phyloP scores from a whole-genome alignment of 2,888 invertebrate species.

The Pammene aurita region DNA sequence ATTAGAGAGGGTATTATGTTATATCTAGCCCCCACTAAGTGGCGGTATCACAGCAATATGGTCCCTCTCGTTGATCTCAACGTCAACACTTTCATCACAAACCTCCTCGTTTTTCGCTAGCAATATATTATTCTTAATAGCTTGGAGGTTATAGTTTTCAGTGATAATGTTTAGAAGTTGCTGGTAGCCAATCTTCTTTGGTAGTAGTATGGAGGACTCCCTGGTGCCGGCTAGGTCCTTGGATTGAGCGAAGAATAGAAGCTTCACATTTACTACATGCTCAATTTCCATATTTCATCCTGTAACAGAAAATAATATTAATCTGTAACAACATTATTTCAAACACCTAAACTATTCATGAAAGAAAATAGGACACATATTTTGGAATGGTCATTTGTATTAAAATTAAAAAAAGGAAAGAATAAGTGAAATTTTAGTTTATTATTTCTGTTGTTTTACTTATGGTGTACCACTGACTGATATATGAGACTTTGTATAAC shows the following conservation, averaged over 20 bases:
- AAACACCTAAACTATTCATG: no score
- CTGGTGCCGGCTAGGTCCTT: conserved; percentile 89
- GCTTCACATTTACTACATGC: conserved; percentile 81
- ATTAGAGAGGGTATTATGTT: no score
- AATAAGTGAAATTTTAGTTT: no score
- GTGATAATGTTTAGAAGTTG: conserved; percentile 85
- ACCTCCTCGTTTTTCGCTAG: conserved; percentile 94
- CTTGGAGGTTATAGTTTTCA: conserved; percentile 84
- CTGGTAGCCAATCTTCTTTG: conserved; percentile 78
- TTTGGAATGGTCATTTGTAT: no score
- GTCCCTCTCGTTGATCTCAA: conserved; percentile 87
- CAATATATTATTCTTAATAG: conserved; percentile 88
- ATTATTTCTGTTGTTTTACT: no score
- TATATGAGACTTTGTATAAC: not conserved
- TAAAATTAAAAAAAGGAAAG: no score
- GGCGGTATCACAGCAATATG: conserved; percentile 97
- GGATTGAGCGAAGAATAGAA: conserved; percentile 95
- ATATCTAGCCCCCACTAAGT: conserved; percentile 92
- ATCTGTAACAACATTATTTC: no score
- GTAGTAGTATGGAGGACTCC: conserved; percentile 80
- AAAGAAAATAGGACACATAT: no score
- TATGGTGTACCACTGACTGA: no score
- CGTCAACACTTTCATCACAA: conserved; percentile 78
- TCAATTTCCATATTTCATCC: conserved; percentile 78
- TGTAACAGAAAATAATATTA: conserved; percentile 52